A percentile compares a stretch with the other conserved stretches of the same genome.
phyloP scores from a whole-genome alignment of 2,797 vertebrate genomes.

The Moxostoma hubbsi region DNA sequence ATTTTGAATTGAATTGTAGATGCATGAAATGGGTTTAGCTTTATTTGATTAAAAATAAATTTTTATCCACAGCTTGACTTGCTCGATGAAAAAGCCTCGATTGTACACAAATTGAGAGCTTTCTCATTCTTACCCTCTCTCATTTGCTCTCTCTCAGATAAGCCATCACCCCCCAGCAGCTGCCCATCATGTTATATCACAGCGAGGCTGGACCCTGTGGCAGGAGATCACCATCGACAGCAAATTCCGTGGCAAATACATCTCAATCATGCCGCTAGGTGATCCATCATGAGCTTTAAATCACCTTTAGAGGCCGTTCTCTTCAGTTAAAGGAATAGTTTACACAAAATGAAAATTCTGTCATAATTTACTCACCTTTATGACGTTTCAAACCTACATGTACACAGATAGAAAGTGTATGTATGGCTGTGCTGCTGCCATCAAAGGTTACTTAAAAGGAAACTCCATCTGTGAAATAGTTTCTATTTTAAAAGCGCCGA shows the following conservation, averaged over 20 bases:
- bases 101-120: not conserved
- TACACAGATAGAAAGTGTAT: not conserved
- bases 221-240: slow-evolving; percentile 96
- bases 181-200: slow-evolving; percentile 89
- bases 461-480: not conserved
- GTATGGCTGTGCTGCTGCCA: not conserved
- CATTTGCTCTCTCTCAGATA: slow-evolving; percentile 76
- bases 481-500: slow-evolving; percentile 11
- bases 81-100: too few relatives aligned
- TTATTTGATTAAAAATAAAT: too few relatives aligned
- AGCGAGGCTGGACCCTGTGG: slow-evolving; percentile 91
- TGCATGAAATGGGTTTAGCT: too few relatives aligned
- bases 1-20: too few relatives aligned
- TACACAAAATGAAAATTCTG: too few relatives aligned
- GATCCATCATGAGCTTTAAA: slow-evolving; percentile 55
- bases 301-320: not conserved
- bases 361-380: too few relatives aligned
- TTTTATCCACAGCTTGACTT: too few relatives aligned
- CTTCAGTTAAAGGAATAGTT: too few relatives aligned
- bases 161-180: slow-evolving; percentile 95
- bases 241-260: slow-evolving; percentile 97
- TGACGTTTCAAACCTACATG: too few relatives aligned
- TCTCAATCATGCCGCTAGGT: slow-evolving; percentile 95
- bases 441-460: not conserved
- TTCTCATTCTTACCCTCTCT: not conserved